A percentile compares a stretch with the other conserved stretches of the same genome.
Evolutionary conservation across 2,113 vertebrate genomes (phyloP).

Genomic region (Sebastes schlegelii): DNA sequence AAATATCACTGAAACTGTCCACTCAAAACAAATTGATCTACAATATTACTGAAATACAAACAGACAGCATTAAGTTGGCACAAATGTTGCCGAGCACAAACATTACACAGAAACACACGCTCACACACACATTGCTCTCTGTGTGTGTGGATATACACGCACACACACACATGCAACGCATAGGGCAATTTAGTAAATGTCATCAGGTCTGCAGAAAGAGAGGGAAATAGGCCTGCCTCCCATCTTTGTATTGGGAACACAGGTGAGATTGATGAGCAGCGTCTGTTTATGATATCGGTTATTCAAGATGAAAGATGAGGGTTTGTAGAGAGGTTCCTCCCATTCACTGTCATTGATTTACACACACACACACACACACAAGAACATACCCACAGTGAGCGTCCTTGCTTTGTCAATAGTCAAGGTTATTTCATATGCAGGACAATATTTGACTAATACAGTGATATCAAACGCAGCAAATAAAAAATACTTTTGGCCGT

Average conservation of each 20-base stretch:
- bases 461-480: slow-evolving; percentile 46
- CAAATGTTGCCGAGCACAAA: slow-evolving; percentile 44
- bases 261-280: slow-evolving; percentile 83
- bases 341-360: slow-evolving; percentile 84
- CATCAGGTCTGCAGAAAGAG: slow-evolving; percentile 79
- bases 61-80: slow-evolving; percentile 37
- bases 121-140: slow-evolving; percentile 16
- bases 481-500: slow-evolving; percentile 42
- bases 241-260: slow-evolving; percentile 77
- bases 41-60: slow-evolving; percentile 47
- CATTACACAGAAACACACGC: slow-evolving; percentile 16
- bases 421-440: slow-evolving; percentile 80
- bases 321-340: slow-evolving; percentile 81
- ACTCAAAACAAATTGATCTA: slow-evolving; percentile 59
- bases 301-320: slow-evolving; percentile 86
- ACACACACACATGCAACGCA: slow-evolving; percentile 32
- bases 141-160: not conserved
- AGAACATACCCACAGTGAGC: slow-evolving; percentile 66
- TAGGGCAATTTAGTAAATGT: slow-evolving; percentile 79
- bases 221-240: slow-evolving; percentile 80
- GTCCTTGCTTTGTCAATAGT: slow-evolving; percentile 80
- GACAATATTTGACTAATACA: slow-evolving; percentile 68
- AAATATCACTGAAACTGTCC: slow-evolving; percentile 45
- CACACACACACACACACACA: slow-evolving; percentile 63
- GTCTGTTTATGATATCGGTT: slow-evolving; percentile 83